phyloP scores from a whole-genome alignment of 2,797 vertebrate genomes.

The Enteromius thamalakanensis region DNA sequence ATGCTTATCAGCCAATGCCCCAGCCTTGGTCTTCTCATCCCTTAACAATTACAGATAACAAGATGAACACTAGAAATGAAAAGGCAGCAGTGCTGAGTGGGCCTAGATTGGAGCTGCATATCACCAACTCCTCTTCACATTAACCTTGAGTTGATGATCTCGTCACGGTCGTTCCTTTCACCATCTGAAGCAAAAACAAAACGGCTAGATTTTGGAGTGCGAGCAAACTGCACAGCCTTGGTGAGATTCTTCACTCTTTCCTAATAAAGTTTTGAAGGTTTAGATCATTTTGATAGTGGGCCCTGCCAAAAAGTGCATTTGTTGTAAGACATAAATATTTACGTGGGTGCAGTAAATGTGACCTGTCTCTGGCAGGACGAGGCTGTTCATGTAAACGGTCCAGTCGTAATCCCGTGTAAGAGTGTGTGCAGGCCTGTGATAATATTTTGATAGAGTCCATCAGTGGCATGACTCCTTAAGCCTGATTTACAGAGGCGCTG shows the following conservation, averaged over 20 bases:
- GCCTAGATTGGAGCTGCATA: conserved; percentile 53
- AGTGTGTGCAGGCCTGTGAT: conserved; percentile 71
- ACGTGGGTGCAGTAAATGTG: conserved; percentile 67
- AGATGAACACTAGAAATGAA: conserved; percentile 76
- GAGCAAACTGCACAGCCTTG: background rate
- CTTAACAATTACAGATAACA: conserved; percentile 78
- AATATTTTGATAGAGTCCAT: conserved; percentile 76
- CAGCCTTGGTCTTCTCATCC: conserved; percentile 56
- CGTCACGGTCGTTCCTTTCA: background rate
- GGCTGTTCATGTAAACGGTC: conserved; percentile 71
- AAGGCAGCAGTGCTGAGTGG: conserved; percentile 67
- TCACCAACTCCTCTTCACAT: conserved; percentile 65
- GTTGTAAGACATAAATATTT: conserved; percentile 62
- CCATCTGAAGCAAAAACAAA: conserved; percentile 19
- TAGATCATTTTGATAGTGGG: background rate
- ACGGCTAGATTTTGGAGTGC: background rate
- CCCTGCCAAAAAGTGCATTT: background rate
- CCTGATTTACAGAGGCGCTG: conserved; percentile 70
- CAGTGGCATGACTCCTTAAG: conserved; percentile 67
- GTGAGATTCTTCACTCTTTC: conserved; percentile 19
- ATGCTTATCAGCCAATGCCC: conserved; percentile 63
- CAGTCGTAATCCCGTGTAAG: conserved; percentile 64
- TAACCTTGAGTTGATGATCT: conserved; percentile 69
- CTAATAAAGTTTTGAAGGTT: conserved; percentile 33
- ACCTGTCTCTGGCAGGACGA: conserved; percentile 69